These are phyloP conservation scores for Hydraecia micacea DNA, from an alignment of 2,888 invertebrate species.

Conservation along the genomic window DNA sequence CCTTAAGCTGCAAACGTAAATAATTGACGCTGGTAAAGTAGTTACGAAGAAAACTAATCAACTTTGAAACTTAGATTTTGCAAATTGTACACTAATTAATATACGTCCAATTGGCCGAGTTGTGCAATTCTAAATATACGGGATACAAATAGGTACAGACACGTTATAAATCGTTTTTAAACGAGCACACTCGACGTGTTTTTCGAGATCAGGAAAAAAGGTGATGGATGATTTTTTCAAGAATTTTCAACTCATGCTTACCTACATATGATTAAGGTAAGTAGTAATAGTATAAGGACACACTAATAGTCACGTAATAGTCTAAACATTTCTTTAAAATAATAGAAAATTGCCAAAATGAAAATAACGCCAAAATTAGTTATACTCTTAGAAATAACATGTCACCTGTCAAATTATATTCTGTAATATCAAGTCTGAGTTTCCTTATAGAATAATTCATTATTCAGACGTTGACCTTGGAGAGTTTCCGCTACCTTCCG, in stretches of 20 bases:
- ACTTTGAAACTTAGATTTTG: constrained; percentile 57
- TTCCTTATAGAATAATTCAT: constrained; percentile 25
- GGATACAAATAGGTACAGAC: not conserved
- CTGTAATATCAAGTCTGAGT: not conserved
- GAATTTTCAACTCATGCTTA: not conserved
- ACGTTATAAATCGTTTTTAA: not conserved
- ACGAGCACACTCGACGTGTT: not conserved
- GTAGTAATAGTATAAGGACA: no score
- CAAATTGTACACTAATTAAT: constrained; percentile 62
- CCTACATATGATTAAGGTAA: not conserved
- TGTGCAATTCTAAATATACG: constrained; percentile 40
- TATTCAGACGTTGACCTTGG: constrained; percentile 2
- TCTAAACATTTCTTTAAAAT: not conserved
- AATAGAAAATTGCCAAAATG: not conserved
- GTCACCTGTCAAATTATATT: constrained; percentile 26
- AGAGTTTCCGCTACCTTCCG: not conserved
- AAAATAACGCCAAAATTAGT: not conserved
- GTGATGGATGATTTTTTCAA: not conserved
- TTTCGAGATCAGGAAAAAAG: not conserved
- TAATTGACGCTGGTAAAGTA: constrained; percentile 48
- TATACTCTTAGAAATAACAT: not conserved
- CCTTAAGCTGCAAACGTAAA: constrained; percentile 26
- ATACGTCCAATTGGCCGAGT: constrained; percentile 49
- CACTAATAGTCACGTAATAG: not conserved
- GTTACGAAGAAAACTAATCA: constrained; percentile 53